phyloP scores from a whole-genome alignment of 2,888 invertebrate species.

The Erpobdella octoculata region DNA sequence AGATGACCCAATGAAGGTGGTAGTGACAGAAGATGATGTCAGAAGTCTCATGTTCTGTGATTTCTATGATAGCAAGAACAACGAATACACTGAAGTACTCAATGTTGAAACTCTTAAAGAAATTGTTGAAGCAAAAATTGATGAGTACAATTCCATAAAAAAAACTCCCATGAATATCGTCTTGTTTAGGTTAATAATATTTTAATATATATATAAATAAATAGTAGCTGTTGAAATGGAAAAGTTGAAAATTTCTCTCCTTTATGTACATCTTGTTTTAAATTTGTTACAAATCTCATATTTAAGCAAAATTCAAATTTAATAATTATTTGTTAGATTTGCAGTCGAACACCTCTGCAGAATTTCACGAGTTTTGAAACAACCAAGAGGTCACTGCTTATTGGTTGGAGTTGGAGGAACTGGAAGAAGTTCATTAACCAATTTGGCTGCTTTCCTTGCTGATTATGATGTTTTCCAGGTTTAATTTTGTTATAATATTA shows the following conservation, averaged over 20 bases:
- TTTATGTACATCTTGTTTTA: background rate
- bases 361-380: conserved; percentile 71
- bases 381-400: conserved; percentile 80
- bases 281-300: background rate
- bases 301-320: background rate
- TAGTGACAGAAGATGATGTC: conserved; percentile 24
- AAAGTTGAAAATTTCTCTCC: too few relatives aligned
- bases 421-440: conserved; percentile 80
- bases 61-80: conserved; percentile 84
- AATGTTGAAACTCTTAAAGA: conserved; percentile 71
- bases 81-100: conserved; percentile 77
- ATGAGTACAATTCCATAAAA: conserved; percentile 85
- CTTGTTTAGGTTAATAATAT: conserved; percentile 55
- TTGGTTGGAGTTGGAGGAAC: conserved; percentile 87
- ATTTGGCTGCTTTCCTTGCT: conserved; percentile 80
- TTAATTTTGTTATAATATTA: conserved; percentile 10
- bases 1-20: conserved; percentile 35
- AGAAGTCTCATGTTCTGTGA: conserved; percentile 79
- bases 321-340: conserved; percentile 56
- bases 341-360: conserved; percentile 55
- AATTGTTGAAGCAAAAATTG: conserved; percentile 78
- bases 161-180: conserved; percentile 94
- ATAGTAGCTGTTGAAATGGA: background rate
- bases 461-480: conserved; percentile 81
- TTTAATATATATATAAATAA: background rate